Percentiles rank a stretch among this genome's conserved stretches.
Evolutionary conservation across 2,888 invertebrate species (phyloP).

Genomic region (Xestia sexstrigata): DNA sequence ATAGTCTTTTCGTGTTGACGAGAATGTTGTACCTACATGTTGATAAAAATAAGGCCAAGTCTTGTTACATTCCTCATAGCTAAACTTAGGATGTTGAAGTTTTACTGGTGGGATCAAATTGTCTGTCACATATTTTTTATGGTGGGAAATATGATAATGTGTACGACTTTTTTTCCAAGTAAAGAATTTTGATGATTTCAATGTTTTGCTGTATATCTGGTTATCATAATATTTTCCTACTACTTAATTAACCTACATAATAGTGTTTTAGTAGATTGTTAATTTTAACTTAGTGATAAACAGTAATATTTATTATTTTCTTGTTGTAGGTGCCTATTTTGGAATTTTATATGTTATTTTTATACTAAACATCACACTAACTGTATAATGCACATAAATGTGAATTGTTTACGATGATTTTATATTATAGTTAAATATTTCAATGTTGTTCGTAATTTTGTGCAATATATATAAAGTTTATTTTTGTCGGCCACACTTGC

Average conservation of each 20-base stretch:
- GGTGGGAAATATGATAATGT: constrained; percentile 13
- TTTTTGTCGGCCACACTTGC: constrained; percentile 64
- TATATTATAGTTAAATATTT: constrained; percentile 68
- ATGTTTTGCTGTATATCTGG: neutral
- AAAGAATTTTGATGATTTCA: neutral
- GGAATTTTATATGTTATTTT: constrained; percentile 69
- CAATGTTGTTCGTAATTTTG: constrained; percentile 64
- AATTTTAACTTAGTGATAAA: constrained; percentile 65
- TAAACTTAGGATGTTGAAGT: constrained; percentile 3
- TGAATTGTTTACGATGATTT: constrained; percentile 71
- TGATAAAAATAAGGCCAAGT: constrained; percentile 37
- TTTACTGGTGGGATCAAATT: neutral
- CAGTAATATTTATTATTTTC: constrained; percentile 61
- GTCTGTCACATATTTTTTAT: constrained; percentile 25
- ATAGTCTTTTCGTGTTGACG: constrained; percentile 11
- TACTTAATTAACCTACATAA: constrained; percentile 62
- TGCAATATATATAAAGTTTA: constrained; percentile 70
- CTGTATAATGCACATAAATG: constrained; percentile 74
- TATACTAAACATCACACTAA: constrained; percentile 77
- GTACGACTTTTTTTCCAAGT: neutral
- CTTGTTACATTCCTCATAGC: constrained; percentile 47
- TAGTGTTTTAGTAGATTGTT: constrained; percentile 76
- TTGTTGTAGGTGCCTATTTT: constrained; percentile 78
- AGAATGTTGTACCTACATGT: constrained; percentile 17
- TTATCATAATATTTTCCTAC: constrained; percentile 40